A percentile compares a stretch with the other conserved stretches of the same genome.
Evolutionary conservation across 2,113 vertebrate species (phyloP).

Genomic region (Varanus komodoensis): DNA sequence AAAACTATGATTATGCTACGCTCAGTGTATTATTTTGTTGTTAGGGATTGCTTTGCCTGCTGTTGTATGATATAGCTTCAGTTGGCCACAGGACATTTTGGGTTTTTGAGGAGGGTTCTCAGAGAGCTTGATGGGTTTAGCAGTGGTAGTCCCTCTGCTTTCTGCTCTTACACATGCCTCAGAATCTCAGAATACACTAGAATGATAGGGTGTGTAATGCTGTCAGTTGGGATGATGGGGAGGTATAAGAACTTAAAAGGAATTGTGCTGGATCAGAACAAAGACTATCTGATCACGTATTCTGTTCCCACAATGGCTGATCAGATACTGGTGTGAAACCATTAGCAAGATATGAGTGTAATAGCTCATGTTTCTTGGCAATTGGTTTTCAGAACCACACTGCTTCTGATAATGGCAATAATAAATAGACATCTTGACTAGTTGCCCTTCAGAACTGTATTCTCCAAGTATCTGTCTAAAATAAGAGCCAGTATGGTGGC

Average conservation of each 20-base stretch:
- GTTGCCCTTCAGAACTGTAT: too few species aligned
- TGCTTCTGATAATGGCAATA: too few species aligned
- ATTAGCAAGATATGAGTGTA: neutral
- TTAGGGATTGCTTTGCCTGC: neutral
- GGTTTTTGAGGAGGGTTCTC: neutral
- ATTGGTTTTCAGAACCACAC: too few species aligned
- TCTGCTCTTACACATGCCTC: neutral
- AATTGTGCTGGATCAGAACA: too few species aligned
- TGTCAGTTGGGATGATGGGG: neutral
- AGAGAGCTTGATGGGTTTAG: neutral
- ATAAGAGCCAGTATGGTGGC: too few species aligned
- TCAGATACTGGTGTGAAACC: too few species aligned
- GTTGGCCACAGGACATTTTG: neutral
- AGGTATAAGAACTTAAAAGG: neutral
- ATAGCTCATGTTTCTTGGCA: too few species aligned
- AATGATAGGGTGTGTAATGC: neutral
- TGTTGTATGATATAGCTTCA: neutral
- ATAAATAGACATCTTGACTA: too few species aligned
- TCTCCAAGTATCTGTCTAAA: too few species aligned
- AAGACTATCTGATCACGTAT: neutral
- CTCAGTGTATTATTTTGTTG: neutral
- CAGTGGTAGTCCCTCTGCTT: too few species aligned
- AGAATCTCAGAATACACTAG: neutral
- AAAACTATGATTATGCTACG: neutral
- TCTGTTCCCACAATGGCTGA: too few species aligned